Evolutionary conservation across 2,113 vertebrate species (phyloP), one percentile per base, ranked within the genome.

Genomic region (Albula glossodonta): DNA sequence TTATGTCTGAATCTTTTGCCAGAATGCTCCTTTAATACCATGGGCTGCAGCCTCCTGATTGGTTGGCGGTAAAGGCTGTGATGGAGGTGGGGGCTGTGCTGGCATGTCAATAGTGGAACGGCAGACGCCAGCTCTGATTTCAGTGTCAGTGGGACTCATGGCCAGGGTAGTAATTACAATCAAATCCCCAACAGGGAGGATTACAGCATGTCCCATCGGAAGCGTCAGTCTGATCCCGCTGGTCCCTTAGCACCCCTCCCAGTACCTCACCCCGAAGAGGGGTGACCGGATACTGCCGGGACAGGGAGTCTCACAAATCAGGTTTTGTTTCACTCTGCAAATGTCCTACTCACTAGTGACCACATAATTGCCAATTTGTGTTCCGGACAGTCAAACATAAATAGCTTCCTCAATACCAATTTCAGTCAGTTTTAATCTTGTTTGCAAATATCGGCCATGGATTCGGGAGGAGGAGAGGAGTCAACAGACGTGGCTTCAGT

Each of bases 171-270:
- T 51, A 80, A 80, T 50, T 80, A 80, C 78, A 80, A 51, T 80
- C 41, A 80, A 80, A 80, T 19, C 78, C 50, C 78, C 41, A 50
- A 49, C 50, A 51, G 78, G 48, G 78, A 80, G 78, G 78, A 80
- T 80, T 80, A 80, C 78, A 80, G 50, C 78, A 50, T 50, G 41
- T 80, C 50, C 50, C 78, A 50, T 4, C 11, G 25, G 78, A 48
- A 17, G 50, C 48, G 13, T 50, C 5, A 13, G 78, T 19, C 50
- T 80, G 78, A 80, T 51, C 78, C 48, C 4, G 78, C 50, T 9
- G n/a, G n/a, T 74, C 70, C 70, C 70, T 31, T 5, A 2, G n/a
- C 22, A 74, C 31, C 3, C 2, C n/a, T 74, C n/a, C 17, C 70
- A 19, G 31, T 74, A 9, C 70, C n/a, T 74, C n/a, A 7, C 22